A percentile compares a stretch with the other conserved stretches of the same genome.
Evolutionary conservation across 2,888 invertebrate genomes (phyloP).

Genomic region (Campoplex nolae): DNA sequence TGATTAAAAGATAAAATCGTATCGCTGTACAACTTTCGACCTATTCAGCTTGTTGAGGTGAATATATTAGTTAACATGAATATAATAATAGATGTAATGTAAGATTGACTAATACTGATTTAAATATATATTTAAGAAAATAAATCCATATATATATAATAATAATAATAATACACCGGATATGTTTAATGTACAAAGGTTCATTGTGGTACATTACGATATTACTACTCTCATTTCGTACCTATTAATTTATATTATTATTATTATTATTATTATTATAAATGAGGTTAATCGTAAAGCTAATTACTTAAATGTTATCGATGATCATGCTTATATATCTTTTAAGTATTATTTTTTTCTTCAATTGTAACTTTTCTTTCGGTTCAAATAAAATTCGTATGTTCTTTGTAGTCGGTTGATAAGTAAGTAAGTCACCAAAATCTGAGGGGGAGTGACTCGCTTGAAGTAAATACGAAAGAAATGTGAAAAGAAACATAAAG

Average conservation of each 20-base stretch:
- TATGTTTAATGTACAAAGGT: slow-evolving; percentile 78
- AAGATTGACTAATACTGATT: slow-evolving; percentile 66
- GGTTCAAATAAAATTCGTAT: slow-evolving; percentile 28
- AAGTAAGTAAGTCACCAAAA: slow-evolving; percentile 43
- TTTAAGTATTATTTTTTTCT: slow-evolving; percentile 5
- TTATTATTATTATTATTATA: slow-evolving; percentile 65
- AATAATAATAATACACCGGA: slow-evolving; percentile 62
- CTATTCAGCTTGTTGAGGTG: slow-evolving; percentile 72
- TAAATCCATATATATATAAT: slow-evolving; percentile 53
- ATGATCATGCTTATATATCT: slow-evolving; percentile 72
- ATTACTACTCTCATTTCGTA: slow-evolving; percentile 63
- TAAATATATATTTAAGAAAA: slow-evolving; percentile 56
- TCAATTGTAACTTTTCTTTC: slow-evolving; percentile 14
- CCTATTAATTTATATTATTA: slow-evolving; percentile 66
- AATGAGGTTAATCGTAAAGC: slow-evolving; percentile 73
- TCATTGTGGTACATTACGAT: slow-evolving; percentile 79
- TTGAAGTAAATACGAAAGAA: slow-evolving; percentile 44
- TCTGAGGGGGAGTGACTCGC: slow-evolving; percentile 65
- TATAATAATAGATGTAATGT: slow-evolving; percentile 63
- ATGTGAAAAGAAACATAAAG: neutral
- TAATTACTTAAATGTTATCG: slow-evolving; percentile 75
- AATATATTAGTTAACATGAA: slow-evolving; percentile 68
- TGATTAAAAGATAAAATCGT: slow-evolving; percentile 58
- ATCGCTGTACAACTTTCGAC: slow-evolving; percentile 71
- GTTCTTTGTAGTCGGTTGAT: slow-evolving; percentile 34